phyloP scores from a whole-genome alignment of 37 sponge, comb jelly and placozoan species.

The Tethya wilhelma region DNA sequence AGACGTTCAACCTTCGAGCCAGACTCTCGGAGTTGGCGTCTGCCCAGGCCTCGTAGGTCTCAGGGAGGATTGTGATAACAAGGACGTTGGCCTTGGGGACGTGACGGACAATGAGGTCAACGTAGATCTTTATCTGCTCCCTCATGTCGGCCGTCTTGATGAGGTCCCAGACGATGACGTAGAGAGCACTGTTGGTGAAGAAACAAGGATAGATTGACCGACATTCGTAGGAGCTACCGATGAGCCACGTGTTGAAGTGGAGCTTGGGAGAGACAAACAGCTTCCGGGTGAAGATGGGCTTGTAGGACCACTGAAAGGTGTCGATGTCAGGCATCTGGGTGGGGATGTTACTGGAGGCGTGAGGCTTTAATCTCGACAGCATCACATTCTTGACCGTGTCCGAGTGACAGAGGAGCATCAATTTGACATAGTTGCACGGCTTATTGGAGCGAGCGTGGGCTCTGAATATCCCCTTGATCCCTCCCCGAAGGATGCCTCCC shows the following conservation, averaged over 20 bases:
- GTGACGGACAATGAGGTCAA: conserved; percentile 51
- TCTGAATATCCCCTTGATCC: conserved; percentile 42
- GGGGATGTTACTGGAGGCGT: neutral
- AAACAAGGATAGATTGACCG: conserved; percentile 68
- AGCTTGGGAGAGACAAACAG: conserved; percentile 42
- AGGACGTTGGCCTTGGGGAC: conserved; percentile 68
- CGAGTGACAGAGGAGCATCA: conserved; percentile 67
- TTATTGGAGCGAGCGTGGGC: conserved; percentile 63
- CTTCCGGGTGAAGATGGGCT: conserved; percentile 36
- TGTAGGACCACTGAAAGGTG: conserved; percentile 56
- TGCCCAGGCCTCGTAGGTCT: conserved; percentile 27
- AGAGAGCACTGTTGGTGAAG: conserved; percentile 70
- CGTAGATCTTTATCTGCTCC: conserved; percentile 61
- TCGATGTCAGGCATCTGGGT: conserved; percentile 29
- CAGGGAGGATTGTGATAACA: conserved; percentile 55
- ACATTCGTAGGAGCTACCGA: conserved; percentile 42
- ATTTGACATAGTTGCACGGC: conserved; percentile 58
- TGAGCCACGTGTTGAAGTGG: conserved; percentile 73
- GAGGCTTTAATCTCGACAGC: conserved; percentile 34
- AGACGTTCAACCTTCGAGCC: conserved; percentile 9
- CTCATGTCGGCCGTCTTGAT: conserved; percentile 41
- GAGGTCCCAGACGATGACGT: conserved; percentile 68
- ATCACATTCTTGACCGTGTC: conserved; percentile 52
- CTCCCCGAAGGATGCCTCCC: conserved; percentile 22
- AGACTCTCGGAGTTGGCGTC: conserved; percentile 29